Conservation (phyloP, 2,113 vertebrate species). For the Vanacampus margaritifer region DNA sequence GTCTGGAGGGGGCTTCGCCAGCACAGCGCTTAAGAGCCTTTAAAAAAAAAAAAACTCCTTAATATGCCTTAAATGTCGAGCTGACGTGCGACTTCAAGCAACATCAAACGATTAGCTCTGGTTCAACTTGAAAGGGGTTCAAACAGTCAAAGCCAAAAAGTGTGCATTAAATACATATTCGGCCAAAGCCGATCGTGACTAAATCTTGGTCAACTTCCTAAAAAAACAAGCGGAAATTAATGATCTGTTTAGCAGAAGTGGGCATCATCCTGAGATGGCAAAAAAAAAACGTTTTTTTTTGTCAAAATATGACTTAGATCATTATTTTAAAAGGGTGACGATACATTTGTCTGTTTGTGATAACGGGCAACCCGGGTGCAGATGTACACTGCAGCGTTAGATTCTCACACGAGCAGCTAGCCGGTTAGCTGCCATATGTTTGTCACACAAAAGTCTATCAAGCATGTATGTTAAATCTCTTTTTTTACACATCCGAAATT, state of each 20-base stretch:
- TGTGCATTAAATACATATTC: background rate
- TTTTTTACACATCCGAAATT: too few species aligned
- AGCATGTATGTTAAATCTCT: too few species aligned
- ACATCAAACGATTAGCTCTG: background rate
- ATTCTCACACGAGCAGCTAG: too few species aligned
- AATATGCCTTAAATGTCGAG: background rate
- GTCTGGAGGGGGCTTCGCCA: constrained; percentile 34
- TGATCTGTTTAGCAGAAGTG: too few species aligned
- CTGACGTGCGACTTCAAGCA: background rate
- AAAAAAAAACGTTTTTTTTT: too few species aligned
- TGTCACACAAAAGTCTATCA: too few species aligned
- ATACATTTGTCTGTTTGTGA: background rate
- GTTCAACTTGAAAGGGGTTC: background rate
- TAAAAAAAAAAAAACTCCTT: constrained; percentile 1
- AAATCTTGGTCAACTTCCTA: background rate
- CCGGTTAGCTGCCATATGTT: too few species aligned
- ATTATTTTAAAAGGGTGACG: too few species aligned
- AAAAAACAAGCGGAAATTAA: too few species aligned
- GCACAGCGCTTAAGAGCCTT: constrained; percentile 50
- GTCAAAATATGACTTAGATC: too few species aligned
- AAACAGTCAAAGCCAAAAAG: background rate
- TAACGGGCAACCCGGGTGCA: background rate
- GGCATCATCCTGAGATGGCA: too few species aligned
- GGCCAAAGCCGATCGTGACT: background rate
- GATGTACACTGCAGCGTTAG: background rate